These are phyloP conservation scores for Nasonovia ribisnigri DNA, from an alignment of 2,888 invertebrate genomes.

Conservation along the genomic window DNA sequence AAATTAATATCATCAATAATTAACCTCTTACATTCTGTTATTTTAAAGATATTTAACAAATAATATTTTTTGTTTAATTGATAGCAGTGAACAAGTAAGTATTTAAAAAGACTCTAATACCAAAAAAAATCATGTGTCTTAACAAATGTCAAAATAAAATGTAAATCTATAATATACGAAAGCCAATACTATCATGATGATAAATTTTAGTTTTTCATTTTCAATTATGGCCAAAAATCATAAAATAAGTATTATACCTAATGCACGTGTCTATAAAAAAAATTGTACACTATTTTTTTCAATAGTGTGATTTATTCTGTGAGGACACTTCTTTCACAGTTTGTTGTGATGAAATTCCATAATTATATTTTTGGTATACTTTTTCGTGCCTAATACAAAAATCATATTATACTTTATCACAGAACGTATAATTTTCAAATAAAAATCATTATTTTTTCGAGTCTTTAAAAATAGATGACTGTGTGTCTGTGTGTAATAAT, in stretches of 20 bases:
- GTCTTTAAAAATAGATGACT: background rate
- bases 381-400: background rate
- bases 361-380: background rate
- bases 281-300: background rate
- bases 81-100: background rate
- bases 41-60: background rate
- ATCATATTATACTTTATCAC: background rate
- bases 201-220: too few species aligned
- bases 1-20: background rate
- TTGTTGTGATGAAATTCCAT: background rate
- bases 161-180: too few species aligned
- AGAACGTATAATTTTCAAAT: background rate
- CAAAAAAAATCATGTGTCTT: too few species aligned
- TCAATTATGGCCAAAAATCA: too few species aligned
- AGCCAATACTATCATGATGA: too few species aligned
- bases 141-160: too few species aligned
- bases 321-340: background rate
- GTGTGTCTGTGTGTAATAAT: background rate
- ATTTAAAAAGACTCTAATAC: background rate
- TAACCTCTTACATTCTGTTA: background rate
- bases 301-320: background rate
- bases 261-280: too few species aligned
- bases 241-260: too few species aligned
- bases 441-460: background rate
- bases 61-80: background rate